Conservation (phyloP, 1,140 invertebrate species). For the Phortica variegata region DNA sequence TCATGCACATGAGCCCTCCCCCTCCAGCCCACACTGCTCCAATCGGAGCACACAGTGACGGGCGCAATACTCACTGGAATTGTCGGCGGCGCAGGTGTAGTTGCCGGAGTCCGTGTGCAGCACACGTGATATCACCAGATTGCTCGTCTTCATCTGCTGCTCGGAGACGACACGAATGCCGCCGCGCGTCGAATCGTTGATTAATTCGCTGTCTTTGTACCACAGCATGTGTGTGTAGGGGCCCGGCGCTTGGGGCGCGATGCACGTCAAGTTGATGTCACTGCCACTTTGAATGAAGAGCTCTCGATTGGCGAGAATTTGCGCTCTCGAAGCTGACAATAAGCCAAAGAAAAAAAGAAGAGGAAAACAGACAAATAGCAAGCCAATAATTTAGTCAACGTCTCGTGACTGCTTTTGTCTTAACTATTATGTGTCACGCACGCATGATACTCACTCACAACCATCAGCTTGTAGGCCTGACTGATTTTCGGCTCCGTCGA, state of each 20-base stretch:
- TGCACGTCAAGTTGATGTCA: slow-evolving; percentile 87
- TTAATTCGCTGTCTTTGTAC: slow-evolving; percentile 83
- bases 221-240: slow-evolving; percentile 90
- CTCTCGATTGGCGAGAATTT: slow-evolving; percentile 81
- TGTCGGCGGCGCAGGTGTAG: slow-evolving; percentile 79
- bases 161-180: slow-evolving; percentile 85
- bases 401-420: neutral
- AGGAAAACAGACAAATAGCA: slow-evolving; percentile 8
- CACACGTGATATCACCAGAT: slow-evolving; percentile 78
- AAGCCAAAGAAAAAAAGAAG: slow-evolving; percentile 6
- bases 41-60: too few relatives aligned
- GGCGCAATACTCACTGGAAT: slow-evolving; percentile 60
- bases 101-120: slow-evolving; percentile 79
- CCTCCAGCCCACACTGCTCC: too few relatives aligned
- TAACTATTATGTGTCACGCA: too few relatives aligned
- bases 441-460: slow-evolving; percentile 71
- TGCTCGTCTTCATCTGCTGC: slow-evolving; percentile 79
- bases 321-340: slow-evolving; percentile 79
- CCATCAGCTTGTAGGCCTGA: slow-evolving; percentile 74
- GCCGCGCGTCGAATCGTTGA: slow-evolving; percentile 83
- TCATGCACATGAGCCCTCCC: too few relatives aligned
- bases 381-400: slow-evolving; percentile 6
- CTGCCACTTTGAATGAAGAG: slow-evolving; percentile 84
- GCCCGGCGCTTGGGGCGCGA: slow-evolving; percentile 80
- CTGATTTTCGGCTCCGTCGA: slow-evolving; percentile 85